Evolutionary conservation across 1,140 invertebrate genomes (phyloP), one percentile per base, ranked within the genome.

Genomic region (Neomicropteryx cornuta): DNA sequence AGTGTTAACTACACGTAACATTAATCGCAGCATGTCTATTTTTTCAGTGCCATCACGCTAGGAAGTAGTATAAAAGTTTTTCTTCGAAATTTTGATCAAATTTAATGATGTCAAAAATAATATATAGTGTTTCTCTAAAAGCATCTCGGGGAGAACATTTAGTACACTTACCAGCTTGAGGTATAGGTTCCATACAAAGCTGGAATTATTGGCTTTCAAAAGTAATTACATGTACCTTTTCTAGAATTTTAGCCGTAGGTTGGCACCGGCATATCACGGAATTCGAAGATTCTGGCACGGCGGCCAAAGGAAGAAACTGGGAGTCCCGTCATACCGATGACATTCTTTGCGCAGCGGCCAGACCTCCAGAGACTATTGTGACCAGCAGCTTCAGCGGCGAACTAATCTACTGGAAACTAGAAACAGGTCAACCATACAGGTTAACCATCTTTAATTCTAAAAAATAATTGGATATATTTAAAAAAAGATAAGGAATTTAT

Each of bases 361-460:
- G 70, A 41, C 44, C 66, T n/a, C 77, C 79, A 1, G 68, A 81
- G 47, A 61, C 73, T 1, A 52, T 88, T 1, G 81, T 75, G 10
- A 86, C 84, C 1, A 71, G 68, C 40, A 70, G 68, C 21, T 82
- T 81, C 46, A 77, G 79, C 44, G 86, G 85, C 3, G 83, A 87
- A 55, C 66, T 90, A 8, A 66, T 87, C 34, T 64, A 88, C 20
- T 88, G 85, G 84, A 72, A 73, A 38, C 55, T 83, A 20, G 78
- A 83, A 50, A 83, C 79, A 1, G 78, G 77, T 0, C 76, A 83
- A 45, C 67, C 73, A 0, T 76, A 76, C 47, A 69, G 68, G 57
- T 60, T 41, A 43, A 24, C 3, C 17, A 16, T 14, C 27, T 27
- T 37, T 38, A 17, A 18, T 45, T 13, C 24, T 52, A 18, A 49